Base-by-base conservation (phyloP, 1,140 invertebrate genomes). In the Liolophura sinensis region DNA sequence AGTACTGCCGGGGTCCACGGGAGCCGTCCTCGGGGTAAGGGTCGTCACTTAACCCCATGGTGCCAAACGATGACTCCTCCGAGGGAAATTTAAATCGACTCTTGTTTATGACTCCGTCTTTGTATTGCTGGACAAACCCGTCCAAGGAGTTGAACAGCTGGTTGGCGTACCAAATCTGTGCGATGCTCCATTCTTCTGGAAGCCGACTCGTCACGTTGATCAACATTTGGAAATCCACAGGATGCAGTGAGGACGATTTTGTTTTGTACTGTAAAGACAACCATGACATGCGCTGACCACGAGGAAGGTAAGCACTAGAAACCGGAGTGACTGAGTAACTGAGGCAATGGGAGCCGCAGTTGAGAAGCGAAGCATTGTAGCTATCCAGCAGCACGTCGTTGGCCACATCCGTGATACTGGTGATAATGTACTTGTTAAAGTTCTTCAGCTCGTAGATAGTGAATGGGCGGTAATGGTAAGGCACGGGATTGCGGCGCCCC, bases 331-430 rank as follows among this genome's bases (percentile, higher is more conserved):
- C 31, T 9, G 31, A 40, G 31, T 40, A 40, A 40, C 31, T 40
- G 3, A 40, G 12, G 75, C 78, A 58, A 73, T 66, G 0, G 79
- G 79, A 1, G 76, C 75, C 7, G 74, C 80, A 82, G 63, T 82
- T 78, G 61, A 79, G 74, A 62, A 78, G 77, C 18, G 66, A 69
- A n/a, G 76, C 31, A 31, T 71, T 69, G 56, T 74, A 82, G 51
- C 78, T 80, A n/a, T 78, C 77, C 15, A 58, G 64, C 14, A 81
- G 54, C 15, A 81, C 52, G 1, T 62, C 63, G 59, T 80, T 74
- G 14, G 79, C 62, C 7, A 71, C 4, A 25, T 73, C 62, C 16
- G 73, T 65, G 18, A 71, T 61, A 18, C 69, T 50, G 14, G 27
- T 68, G 7, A 80, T 55, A 16, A 79, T 77, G 12, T 52, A 24